Base-by-base conservation (phyloP, 2,888 invertebrate species). In the Silvanus unidentatus region DNA sequence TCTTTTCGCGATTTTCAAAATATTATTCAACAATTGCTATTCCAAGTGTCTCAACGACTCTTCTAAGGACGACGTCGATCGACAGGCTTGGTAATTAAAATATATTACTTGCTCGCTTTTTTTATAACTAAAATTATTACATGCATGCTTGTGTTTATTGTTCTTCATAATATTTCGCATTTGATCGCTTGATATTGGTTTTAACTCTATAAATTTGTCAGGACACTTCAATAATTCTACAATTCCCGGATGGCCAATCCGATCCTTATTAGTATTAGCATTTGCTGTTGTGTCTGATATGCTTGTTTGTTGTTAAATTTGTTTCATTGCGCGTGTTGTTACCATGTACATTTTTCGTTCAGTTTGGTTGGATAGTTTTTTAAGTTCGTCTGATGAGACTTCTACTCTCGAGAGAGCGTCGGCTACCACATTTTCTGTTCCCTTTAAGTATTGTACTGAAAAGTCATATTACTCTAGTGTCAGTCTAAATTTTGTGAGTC, bases 161-260 rank as follows among this genome's bases (percentile, higher is more conserved):
- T 10, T 37, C n/a, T 16, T 37, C 3, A 37, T 6, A 15, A 37
- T 9, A 15, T 13, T 16, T 6, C n/a, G 4, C 13, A 15, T 15
- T 13, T 37, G 4, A 6, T 9, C 10, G 4, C 15, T 37, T 3
- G 14, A 9, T 15, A 37, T 13, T 11, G 16, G 15, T 15, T 15
- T 3, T 16, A 52, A 43, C 40, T 51, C 45, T 14, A 48, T 16
- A 6, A 28, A 40, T 16, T 48, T 29, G 30, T 37, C 10, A 2
- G 50, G 50, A n/a, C 29, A 34, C 35, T 45, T 42, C 22, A 51
- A 36, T 22, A 48, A 15, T 44, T 51, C 48, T 12, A 48, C 40
- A 28, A 48, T 30, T 28, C 41, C 47, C 16, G 52, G 28, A 16
- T 44, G n/a, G 28, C 30, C 35, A 27, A 16, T 5, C 37, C 37